Evolutionary conservation across 2,888 invertebrate genomes (phyloP).

Genomic region (Mantis religiosa): DNA sequence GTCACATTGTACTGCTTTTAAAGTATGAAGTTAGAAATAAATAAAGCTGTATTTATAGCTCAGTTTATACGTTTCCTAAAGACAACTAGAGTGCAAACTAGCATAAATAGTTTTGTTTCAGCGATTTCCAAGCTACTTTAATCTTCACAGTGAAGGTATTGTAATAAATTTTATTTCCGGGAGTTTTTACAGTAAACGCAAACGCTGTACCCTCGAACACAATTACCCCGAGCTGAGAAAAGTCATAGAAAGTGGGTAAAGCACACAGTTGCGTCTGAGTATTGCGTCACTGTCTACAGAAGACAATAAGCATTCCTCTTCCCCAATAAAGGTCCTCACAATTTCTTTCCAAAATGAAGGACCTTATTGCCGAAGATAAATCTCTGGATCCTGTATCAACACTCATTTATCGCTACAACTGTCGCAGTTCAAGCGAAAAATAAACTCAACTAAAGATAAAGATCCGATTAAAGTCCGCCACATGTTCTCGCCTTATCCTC

Average conservation of each 20-base stretch:
- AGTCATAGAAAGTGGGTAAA: not conserved
- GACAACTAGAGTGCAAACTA: no score
- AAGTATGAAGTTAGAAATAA: no score
- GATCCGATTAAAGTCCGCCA: not conserved
- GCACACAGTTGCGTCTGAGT: no score
- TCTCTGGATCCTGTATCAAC: not conserved
- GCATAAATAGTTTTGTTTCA: no score
- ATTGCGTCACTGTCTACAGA: not conserved
- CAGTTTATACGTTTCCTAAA: no score
- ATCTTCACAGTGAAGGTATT: no score
- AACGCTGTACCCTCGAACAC: no score
- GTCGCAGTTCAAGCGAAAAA: not conserved
- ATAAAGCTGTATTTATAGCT: no score
- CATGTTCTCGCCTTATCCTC: not conserved
- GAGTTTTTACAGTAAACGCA: no score
- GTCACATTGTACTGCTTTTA: no score
- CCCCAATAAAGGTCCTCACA: not conserved
- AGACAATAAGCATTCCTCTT: not conserved
- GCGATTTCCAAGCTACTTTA: no score
- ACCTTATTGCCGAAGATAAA: not conserved
- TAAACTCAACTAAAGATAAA: not conserved
- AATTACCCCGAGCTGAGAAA: not conserved
- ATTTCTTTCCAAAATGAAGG: not conserved
- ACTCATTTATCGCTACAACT: not conserved
- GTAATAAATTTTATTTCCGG: no score